phyloP scores from a whole-genome alignment of 2,113 vertebrate genomes.

The Agelaius tricolor region DNA sequence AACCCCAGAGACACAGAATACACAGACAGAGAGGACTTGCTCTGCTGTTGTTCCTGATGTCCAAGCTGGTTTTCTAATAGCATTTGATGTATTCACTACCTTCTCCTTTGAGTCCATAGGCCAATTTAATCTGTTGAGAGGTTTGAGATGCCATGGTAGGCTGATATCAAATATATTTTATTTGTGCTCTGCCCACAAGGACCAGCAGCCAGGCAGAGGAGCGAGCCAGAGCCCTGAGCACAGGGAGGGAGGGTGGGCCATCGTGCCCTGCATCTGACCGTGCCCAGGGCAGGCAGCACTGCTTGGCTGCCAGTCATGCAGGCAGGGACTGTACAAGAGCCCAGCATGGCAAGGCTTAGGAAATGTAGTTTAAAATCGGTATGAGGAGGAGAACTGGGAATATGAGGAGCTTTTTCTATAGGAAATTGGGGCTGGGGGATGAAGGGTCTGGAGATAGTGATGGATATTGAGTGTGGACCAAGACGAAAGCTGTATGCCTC shows the following conservation, averaged over 20 bases:
- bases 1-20: not conserved
- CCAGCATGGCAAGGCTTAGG: not conserved
- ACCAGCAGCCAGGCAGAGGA: not conserved
- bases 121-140: not conserved
- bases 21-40: not conserved
- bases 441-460: not conserved
- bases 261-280: fast-evolving
- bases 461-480: not conserved
- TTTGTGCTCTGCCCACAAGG: not conserved
- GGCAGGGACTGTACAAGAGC: not conserved
- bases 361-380: fast-evolving
- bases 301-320: fast-evolving
- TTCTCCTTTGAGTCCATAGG: not conserved
- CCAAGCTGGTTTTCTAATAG: not conserved
- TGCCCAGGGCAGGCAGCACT: not conserved
- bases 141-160: not conserved
- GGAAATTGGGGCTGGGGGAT: not conserved
- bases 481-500: not conserved
- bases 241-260: fast-evolving
- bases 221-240: fast-evolving
- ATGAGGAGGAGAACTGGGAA: not conserved
- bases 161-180: not conserved
- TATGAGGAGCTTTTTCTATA: not conserved
- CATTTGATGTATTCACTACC: not conserved
- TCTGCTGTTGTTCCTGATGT: not conserved